Percentiles rank a stretch among this genome's conserved stretches.
These are phyloP conservation scores for Didymodactylos carnosus DNA, from an alignment of 2,888 invertebrate genomes.

Conservation along the genomic window DNA sequence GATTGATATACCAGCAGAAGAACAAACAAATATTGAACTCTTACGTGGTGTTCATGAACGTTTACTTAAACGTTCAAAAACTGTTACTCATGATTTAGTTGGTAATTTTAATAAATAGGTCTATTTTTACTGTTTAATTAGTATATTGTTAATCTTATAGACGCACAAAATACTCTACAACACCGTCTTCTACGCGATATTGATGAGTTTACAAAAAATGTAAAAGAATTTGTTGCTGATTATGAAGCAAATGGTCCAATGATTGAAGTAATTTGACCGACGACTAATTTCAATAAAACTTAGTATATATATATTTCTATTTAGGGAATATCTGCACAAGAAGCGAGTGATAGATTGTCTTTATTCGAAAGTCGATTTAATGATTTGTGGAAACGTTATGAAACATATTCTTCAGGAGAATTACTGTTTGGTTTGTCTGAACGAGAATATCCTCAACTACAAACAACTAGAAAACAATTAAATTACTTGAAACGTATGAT, in stretches of 20 bases:
- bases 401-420: slow-evolving; percentile 79
- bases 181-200: neutral
- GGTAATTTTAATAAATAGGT: too few relatives aligned
- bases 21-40: neutral
- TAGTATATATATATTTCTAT: too few relatives aligned
- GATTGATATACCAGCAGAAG: neutral
- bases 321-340: slow-evolving; percentile 65
- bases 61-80: neutral
- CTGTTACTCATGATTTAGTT: neutral
- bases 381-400: slow-evolving; percentile 77
- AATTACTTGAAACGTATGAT: neutral
- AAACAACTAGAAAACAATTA: neutral
- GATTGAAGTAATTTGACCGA: neutral
- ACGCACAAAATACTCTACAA: neutral
- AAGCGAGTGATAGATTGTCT: slow-evolving; percentile 74
- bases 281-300: too few relatives aligned
- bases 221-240: neutral
- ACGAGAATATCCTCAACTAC: neutral
- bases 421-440: slow-evolving; percentile 68
- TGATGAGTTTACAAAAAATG: neutral
- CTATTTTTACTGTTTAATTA: too few relatives aligned
- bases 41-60: neutral
- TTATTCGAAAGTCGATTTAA: slow-evolving; percentile 60
- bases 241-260: neutral
- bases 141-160: too few relatives aligned